A percentile compares a stretch with the other conserved stretches of the same genome.
Evolutionary conservation across 2,797 vertebrate genomes (phyloP).

Genomic region (Varecia variegata): DNA sequence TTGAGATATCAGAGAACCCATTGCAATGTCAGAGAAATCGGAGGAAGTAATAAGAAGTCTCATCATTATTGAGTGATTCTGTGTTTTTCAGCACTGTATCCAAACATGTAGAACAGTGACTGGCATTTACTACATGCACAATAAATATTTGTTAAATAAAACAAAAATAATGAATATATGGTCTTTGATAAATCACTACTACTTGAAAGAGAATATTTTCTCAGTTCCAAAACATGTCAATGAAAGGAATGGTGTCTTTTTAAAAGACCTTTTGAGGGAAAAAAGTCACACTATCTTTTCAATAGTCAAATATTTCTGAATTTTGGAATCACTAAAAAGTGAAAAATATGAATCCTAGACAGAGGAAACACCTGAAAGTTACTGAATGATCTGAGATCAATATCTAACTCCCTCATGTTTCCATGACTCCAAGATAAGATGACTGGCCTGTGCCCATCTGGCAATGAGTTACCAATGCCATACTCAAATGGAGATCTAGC

Average conservation of each 20-base stretch:
- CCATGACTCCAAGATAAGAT: background rate
- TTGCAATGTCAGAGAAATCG: background rate
- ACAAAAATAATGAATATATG: background rate
- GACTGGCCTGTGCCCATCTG: background rate
- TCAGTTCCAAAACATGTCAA: background rate
- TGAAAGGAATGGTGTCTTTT: background rate
- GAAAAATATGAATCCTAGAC: background rate
- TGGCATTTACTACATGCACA: background rate
- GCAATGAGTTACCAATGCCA: background rate
- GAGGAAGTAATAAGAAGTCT: background rate
- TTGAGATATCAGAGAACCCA: background rate
- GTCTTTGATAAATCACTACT: background rate
- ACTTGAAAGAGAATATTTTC: background rate
- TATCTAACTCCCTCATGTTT: background rate
- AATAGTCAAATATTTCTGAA: background rate
- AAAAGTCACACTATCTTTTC: background rate
- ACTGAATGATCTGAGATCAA: background rate
- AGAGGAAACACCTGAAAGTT: background rate
- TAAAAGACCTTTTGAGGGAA: background rate
- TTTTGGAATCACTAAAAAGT: background rate
- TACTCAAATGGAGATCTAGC: background rate
- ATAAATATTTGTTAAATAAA: background rate
- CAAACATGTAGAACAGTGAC: background rate
- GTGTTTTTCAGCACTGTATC: background rate
- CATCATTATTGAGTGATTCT: background rate